Percentiles rank a stretch among this genome's conserved stretches.
phyloP scores from a whole-genome alignment of 1,140 invertebrate species.

The Phenacoccus solenopsis region DNA sequence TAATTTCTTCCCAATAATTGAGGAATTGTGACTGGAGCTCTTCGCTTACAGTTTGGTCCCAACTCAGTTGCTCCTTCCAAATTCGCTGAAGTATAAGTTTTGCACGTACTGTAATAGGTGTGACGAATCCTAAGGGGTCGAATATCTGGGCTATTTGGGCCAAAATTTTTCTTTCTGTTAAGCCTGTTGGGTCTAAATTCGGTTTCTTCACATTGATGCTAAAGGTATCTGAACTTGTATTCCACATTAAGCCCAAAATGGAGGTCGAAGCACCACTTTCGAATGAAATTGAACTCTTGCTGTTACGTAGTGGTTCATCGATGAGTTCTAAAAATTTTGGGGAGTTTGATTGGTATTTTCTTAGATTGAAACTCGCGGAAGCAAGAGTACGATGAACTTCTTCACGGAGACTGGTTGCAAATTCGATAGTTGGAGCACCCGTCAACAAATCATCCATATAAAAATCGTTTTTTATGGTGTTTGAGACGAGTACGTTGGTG shows the following conservation, averaged over 20 bases:
- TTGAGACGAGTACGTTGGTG: neutral
- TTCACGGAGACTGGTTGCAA: too few species aligned
- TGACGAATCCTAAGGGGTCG: neutral
- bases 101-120: neutral
- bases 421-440: neutral
- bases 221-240: neutral
- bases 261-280: neutral
- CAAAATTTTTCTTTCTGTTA: too few species aligned
- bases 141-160: too few species aligned
- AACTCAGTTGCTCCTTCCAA: too few species aligned
- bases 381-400: too few species aligned
- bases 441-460: slow-evolving; percentile 19
- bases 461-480: neutral
- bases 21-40: too few species aligned
- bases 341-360: slow-evolving; percentile 13
- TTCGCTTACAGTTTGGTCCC: too few species aligned
- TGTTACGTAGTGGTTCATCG: too few species aligned
- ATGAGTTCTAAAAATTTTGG: neutral
- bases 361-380: neutral
- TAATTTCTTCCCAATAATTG: too few species aligned
- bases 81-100: slow-evolving; percentile 10
- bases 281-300: neutral
- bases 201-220: neutral
- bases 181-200: neutral
- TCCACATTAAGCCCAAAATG: slow-evolving; percentile 7